A percentile compares a stretch with the other conserved stretches of the same genome.
Conservation (phyloP, 1,140 invertebrate species). For the Sycobia sp. region DNA sequence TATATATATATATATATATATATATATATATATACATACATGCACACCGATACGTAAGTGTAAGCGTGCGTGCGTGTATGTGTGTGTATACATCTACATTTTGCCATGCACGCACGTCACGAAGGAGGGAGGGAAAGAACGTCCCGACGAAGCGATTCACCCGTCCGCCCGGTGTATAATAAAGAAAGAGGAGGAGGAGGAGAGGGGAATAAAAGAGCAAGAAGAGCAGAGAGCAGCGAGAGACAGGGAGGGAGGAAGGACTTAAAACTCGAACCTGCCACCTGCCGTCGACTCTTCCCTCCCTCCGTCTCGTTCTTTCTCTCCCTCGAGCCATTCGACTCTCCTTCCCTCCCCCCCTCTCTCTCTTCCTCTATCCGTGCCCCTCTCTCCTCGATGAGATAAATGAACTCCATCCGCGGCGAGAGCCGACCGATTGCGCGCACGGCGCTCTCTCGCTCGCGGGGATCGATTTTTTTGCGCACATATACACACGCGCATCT, state of each 20-base stretch:
- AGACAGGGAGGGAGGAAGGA: slow-evolving; percentile 3
- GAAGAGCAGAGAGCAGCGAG: too few relatives aligned
- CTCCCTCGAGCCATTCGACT: not conserved
- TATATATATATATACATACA: too few relatives aligned
- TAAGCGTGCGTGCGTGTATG: too few relatives aligned
- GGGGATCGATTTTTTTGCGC: not conserved
- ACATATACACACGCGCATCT: not conserved
- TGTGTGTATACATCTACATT: too few relatives aligned
- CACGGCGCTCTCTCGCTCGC: not conserved
- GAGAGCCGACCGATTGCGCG: slow-evolving; percentile 20
- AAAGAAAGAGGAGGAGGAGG: slow-evolving; percentile 5
- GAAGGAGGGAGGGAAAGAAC: too few relatives aligned
- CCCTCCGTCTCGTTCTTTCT: not conserved
- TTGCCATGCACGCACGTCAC: too few relatives aligned
- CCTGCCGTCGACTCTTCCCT: slow-evolving; percentile 8
- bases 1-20: too few relatives aligned
- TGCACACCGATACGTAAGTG: too few relatives aligned
- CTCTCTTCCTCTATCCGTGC: not conserved
- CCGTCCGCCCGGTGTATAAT: slow-evolving; percentile 15
- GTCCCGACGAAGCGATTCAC: not conserved
- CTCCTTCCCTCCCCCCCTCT: not conserved
- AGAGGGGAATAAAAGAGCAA: too few relatives aligned
- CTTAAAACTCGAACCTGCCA: slow-evolving; percentile 35
- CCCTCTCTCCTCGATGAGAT: slow-evolving; percentile 16
- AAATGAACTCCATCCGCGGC: slow-evolving; percentile 35